phyloP scores from a whole-genome alignment of 2,113 vertebrate species.

The Sialia sialis region DNA sequence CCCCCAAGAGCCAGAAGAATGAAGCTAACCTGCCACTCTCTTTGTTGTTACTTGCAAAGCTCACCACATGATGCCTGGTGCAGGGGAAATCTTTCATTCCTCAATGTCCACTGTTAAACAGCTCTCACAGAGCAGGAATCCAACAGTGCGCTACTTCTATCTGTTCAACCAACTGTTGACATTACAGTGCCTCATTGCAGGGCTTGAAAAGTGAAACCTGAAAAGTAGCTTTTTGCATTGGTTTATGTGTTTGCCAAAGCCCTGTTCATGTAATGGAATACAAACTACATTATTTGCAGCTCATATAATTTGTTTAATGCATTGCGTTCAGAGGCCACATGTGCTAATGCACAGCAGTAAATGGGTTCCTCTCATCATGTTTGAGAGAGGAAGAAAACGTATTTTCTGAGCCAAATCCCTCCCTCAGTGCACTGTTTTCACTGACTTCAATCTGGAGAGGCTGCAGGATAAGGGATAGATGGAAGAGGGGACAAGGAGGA shows the following conservation, averaged over 20 bases:
- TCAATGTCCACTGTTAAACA: background rate
- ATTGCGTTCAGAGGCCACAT: background rate
- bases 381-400: background rate
- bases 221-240: background rate
- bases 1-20: background rate
- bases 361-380: background rate
- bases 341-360: background rate
- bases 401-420: background rate
- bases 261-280: background rate
- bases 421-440: background rate
- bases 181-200: background rate
- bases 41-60: background rate
- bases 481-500: background rate
- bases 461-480: background rate
- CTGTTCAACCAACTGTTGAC: background rate
- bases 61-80: background rate
- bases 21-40: background rate
- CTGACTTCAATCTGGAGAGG: background rate
- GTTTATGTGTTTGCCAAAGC: background rate
- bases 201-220: background rate
- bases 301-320: background rate
- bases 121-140: background rate
- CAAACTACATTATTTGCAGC: background rate
- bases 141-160: slow-evolving; percentile 28
- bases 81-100: background rate